These are phyloP conservation scores for Sthenelais limicola DNA, from an alignment of 2,888 invertebrate genomes.

Conservation along the genomic window DNA sequence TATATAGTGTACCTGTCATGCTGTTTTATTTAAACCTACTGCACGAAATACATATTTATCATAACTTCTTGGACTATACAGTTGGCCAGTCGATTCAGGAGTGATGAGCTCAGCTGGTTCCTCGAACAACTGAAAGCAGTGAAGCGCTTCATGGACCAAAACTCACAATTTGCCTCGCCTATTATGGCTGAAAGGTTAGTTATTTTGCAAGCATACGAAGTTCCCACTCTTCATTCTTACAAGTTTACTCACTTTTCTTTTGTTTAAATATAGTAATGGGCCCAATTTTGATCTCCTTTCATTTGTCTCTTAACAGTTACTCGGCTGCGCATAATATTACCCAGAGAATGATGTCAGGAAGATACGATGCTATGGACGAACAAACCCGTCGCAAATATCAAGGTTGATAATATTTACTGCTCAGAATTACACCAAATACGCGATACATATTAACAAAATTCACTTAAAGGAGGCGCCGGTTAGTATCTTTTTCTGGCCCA, in stretches of 20 bases:
- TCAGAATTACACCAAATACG: too few relatives aligned
- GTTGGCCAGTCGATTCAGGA: conserved; percentile 80
- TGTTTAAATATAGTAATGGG: too few relatives aligned
- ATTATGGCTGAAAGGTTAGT: conserved; percentile 63
- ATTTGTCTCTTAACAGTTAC: conserved; percentile 7
- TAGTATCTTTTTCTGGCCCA: too few relatives aligned
- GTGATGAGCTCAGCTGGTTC: conserved; percentile 82
- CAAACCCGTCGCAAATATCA: conserved; percentile 63
- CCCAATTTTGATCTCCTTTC: too few relatives aligned
- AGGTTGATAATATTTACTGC: conserved; percentile 56
- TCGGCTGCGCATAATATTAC: conserved; percentile 20
- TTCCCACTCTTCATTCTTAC: neutral
- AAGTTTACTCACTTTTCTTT: neutral
- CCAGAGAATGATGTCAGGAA: conserved; percentile 43
- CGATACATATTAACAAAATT: too few relatives aligned
- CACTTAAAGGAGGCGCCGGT: too few relatives aligned
- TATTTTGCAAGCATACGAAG: neutral
- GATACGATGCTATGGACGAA: conserved; percentile 59
- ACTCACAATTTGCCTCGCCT: conserved; percentile 74
- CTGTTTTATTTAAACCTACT: too few relatives aligned
- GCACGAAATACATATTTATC: too few relatives aligned
- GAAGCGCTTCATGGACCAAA: conserved; percentile 81
- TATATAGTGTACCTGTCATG: too few relatives aligned
- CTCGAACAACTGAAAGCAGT: conserved; percentile 84
- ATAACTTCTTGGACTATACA: too few relatives aligned